Percentiles rank a stretch among this genome's conserved stretches.
phyloP scores from a whole-genome alignment of 2,888 invertebrate genomes.

The Eustalomyia histrio region DNA sequence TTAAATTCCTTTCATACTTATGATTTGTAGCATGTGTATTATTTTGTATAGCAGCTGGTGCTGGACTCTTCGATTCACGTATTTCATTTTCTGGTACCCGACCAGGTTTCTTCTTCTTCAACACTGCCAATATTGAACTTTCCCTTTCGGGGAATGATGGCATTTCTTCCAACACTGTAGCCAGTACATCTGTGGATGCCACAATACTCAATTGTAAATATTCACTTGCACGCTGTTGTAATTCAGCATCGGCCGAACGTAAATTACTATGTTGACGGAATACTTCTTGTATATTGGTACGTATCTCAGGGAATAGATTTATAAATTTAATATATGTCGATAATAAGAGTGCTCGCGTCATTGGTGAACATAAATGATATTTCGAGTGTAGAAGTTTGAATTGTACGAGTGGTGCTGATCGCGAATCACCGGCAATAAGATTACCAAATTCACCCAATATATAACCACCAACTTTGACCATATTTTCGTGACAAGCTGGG shows the following conservation, averaged over 20 bases:
- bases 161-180: conserved; percentile 99
- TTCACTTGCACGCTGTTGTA: conserved; percentile 98
- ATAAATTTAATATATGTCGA: conserved; percentile 99
- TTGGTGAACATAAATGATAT: conserved; percentile 98
- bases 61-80: conserved; percentile 90
- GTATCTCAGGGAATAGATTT: conserved; percentile 99
- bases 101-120: conserved; percentile 99
- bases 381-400: conserved; percentile 99
- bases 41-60: conserved; percentile 75
- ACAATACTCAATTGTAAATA: conserved; percentile 97
- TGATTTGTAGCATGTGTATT: conserved; percentile 80
- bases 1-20: conserved; percentile 72
- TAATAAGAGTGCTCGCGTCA: conserved; percentile 96
- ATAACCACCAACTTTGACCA: conserved; percentile 99
- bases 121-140: conserved; percentile 96
- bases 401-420: conserved; percentile 98
- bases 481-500: conserved; percentile 99
- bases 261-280: conserved; percentile 96
- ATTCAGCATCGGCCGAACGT: conserved; percentile 97
- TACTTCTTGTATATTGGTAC: conserved; percentile 96
- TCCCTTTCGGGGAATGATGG: conserved; percentile 99
- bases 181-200: conserved; percentile 97
- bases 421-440: conserved; percentile 98
- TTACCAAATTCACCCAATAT: conserved; percentile 99
- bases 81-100: conserved; percentile 93